Evolutionary conservation across 64 coral and sea anemone genomes (phyloP), one percentile per base, ranked within the genome.

Genomic region (Montipora capricornis): DNA sequence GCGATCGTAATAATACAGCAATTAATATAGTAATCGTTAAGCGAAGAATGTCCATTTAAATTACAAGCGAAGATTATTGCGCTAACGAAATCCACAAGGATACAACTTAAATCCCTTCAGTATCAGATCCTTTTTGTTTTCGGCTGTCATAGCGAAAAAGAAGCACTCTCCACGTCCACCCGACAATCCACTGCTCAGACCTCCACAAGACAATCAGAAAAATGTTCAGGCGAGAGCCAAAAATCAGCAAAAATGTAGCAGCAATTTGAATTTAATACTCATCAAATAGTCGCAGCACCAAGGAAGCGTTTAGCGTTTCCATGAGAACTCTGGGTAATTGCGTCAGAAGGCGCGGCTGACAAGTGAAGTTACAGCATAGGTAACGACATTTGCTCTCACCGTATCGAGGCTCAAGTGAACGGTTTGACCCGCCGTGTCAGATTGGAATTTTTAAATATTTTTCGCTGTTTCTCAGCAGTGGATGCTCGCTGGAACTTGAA

Each of bases 101-200:
- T 93, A 93, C 92, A 93, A 46, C 53, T 88, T 93, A 66, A 93
- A 93, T 77, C 92, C 92, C 15, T 88, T 87, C 46, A 93, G 44
- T 7, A 93, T 93, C 3, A 70, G 44, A 13, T 88, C 74, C 59
- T 87, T 88, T 80, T 84, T 77, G 37, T 26, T 74, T 6, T 69
- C 84, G 13, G 5, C 51, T 3, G 62, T 73, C 82, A 86, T 86
- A 20, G 29, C 50, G 82, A 17, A 10, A 51, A 73, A 78, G 16
- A 70, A 86, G 8, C 64, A 7, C 82, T 86, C 14, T 46, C 46
- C 62, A 73, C 64, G 6, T 5, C 66, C 82, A 86, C 17, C 49
- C 26, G 19, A 68, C 8, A n/a, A 71, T 24, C 66, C 45, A 86
- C 47, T 71, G n/a, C 6, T 11, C 10, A 11, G 82, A 11, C 17